Base-by-base conservation (phyloP, 2,888 invertebrate species). In the Malacosoma neustria region DNA sequence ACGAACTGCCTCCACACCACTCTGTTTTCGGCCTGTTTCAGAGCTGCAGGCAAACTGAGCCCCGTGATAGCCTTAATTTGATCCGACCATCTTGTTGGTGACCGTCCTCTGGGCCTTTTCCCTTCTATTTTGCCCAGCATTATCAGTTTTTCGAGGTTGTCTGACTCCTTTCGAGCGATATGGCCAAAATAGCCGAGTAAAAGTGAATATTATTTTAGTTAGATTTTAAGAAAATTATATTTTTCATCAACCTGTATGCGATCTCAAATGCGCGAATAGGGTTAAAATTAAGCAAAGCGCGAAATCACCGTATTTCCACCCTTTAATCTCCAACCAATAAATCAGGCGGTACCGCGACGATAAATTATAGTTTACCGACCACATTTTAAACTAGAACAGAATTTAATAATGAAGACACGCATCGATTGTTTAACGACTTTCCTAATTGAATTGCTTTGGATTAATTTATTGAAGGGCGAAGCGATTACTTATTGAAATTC, bases 391-490 rank as follows among this genome's bases (percentile, higher is more conserved):
- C 76, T 73, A 65, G 53, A 64, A 59, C 61, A 56, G 64, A 76
- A 80, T 75, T 76, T 82, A 77, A 80, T 81, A 74, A 73, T 63
- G 66, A 65, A 65, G 72, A 65, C 67, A 80, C 77, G 84, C 82
- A 77, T 81, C 80, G 74, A 82, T 79, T 72, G 73, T 65, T 76
- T 75, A 74, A 80, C 72, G 72, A 69, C 74, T 70, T 64, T 57
- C 58, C 42, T 75, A 77, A 82, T 80, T 73, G 65, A 79, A 82
- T 81, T 75, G 71, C 50, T 60, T 48, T 32, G 14, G 38, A 29
- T 36, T 35, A 15, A 54, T 54, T 57, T 60, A 59, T 64, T 63
- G 66, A 66, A 68, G 72, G 77, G 71, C 72, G 69, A 57, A 55
- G 45, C 56, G 52, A 62, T 67, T 68, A 61, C 48, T 56, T 53